Conservation (phyloP, 2,113 vertebrate species). For the Setophaga kirtlandii region DNA sequence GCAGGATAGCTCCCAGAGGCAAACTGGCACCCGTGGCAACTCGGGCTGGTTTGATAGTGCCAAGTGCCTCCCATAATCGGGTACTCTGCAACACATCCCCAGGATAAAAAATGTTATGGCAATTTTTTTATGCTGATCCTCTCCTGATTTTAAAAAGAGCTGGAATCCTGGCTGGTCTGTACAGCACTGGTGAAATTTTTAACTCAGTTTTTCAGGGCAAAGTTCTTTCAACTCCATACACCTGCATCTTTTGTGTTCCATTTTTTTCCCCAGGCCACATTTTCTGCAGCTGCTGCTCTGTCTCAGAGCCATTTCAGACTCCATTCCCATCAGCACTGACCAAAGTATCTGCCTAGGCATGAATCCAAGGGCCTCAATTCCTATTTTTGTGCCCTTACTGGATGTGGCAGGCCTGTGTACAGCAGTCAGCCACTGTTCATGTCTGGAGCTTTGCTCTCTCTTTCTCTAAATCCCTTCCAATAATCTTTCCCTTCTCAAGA, state of each 20-base stretch:
- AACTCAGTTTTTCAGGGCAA: not conserved
- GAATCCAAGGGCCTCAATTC: not conserved
- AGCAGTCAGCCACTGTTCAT: not conserved
- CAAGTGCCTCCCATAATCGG: too few species aligned
- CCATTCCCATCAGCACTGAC: not conserved
- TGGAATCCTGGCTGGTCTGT: not conserved
- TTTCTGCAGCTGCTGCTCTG: constrained; percentile 9
- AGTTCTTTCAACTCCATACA: not conserved
- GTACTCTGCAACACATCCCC: not conserved
- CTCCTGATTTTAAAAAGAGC: not conserved
- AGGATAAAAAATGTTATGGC: not conserved
- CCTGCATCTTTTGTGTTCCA: not conserved
- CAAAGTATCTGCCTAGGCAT: not conserved
- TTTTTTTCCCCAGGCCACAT: not conserved
- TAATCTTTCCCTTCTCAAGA: not conserved
- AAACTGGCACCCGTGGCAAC: too few species aligned
- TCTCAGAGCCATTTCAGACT: not conserved
- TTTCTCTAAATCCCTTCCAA: not conserved
- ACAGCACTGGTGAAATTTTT: not conserved
- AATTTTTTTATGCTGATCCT: not conserved
- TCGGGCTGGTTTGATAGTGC: too few species aligned
- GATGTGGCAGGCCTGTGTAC: not conserved
- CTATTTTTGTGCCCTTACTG: not conserved
- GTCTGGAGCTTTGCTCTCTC: not conserved
- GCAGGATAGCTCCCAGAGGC: too few species aligned